These are phyloP conservation scores for Patella pellucida DNA, from an alignment of 2,888 invertebrate genomes.

Conservation along the genomic window DNA sequence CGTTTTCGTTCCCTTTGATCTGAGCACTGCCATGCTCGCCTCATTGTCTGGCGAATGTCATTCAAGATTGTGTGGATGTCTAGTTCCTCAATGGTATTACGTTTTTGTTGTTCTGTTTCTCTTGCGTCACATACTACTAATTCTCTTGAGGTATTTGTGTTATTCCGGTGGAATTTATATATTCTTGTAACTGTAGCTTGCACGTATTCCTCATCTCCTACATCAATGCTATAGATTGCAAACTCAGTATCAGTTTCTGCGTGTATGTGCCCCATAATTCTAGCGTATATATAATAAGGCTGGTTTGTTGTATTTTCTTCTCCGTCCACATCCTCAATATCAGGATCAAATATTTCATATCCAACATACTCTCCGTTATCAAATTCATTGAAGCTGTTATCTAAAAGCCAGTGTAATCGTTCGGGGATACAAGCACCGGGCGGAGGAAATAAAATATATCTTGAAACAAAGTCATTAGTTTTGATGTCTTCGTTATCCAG, in stretches of 20 bases:
- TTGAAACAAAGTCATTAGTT: background rate
- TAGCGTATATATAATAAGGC: slow-evolving; percentile 28
- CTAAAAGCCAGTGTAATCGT: slow-evolving; percentile 34
- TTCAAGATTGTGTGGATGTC: slow-evolving; percentile 26
- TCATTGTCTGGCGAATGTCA: slow-evolving; percentile 36
- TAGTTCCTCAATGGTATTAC: background rate
- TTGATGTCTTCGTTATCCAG: background rate
- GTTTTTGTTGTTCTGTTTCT: background rate
- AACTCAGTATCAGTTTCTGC: background rate
- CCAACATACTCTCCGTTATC: slow-evolving; percentile 37
- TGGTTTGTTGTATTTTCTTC: background rate
- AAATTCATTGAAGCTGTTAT: slow-evolving; percentile 35
- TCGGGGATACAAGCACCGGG: slow-evolving; percentile 40
- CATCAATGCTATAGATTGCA: slow-evolving; percentile 22
- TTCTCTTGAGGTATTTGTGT: background rate
- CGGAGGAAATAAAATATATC: slow-evolving; percentile 21
- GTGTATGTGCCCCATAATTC: slow-evolving; percentile 17
- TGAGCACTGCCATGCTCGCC: slow-evolving; percentile 34
- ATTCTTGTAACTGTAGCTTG: slow-evolving; percentile 24
- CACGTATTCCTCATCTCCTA: slow-evolving; percentile 19
- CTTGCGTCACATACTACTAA: background rate
- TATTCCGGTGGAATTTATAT: slow-evolving; percentile 33
- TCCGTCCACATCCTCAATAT: slow-evolving; percentile 8
- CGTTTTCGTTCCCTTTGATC: slow-evolving; percentile 28
- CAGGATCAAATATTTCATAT: slow-evolving; percentile 38